Percentiles rank a stretch among this genome's conserved stretches.
These are phyloP conservation scores for Chrysoperla carnea DNA, from an alignment of 1,140 invertebrate genomes.

Conservation along the genomic window DNA sequence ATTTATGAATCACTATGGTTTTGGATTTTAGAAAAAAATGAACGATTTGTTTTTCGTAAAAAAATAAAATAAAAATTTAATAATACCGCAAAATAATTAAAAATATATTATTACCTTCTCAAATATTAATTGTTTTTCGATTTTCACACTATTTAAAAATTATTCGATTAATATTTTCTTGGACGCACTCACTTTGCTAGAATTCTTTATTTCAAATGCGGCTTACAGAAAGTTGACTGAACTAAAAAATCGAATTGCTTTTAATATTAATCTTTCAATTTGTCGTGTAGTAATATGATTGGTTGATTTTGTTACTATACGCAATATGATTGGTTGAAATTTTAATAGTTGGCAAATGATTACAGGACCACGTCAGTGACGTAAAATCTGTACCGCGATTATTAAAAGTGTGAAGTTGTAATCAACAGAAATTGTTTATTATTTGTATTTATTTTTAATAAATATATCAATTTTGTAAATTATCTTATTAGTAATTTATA, in stretches of 20 bases:
- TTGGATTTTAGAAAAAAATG: too few species aligned
- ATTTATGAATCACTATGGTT: too few species aligned
- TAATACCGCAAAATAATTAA: slow-evolving; percentile 3
- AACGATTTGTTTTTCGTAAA: too few species aligned
- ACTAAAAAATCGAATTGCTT: slow-evolving; percentile 14
- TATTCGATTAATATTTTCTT: background rate
- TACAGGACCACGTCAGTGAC: slow-evolving; percentile 32
- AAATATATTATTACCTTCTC: slow-evolving; percentile 2
- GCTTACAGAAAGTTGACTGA: slow-evolving; percentile 21
- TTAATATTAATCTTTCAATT: slow-evolving; percentile 27
- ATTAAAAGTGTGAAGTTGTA: too few species aligned
- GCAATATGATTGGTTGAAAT: slow-evolving; percentile 14
- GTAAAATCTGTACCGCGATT: too few species aligned
- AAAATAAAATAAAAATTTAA: background rate
- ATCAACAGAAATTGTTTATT: too few species aligned
- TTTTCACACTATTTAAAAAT: background rate
- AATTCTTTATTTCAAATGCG: slow-evolving; percentile 2
- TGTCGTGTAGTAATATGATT: slow-evolving; percentile 30
- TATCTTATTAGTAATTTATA: too few species aligned
- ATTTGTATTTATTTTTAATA: too few species aligned
- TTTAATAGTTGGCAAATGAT: slow-evolving; percentile 24
- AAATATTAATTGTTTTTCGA: slow-evolving; percentile 1
- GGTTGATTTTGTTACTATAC: slow-evolving; percentile 15
- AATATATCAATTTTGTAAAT: too few species aligned
- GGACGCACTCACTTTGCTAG: background rate